These are phyloP conservation scores for Archegozetes longisetosus DNA, from an alignment of 1,140 invertebrate species.

Conservation along the genomic window DNA sequence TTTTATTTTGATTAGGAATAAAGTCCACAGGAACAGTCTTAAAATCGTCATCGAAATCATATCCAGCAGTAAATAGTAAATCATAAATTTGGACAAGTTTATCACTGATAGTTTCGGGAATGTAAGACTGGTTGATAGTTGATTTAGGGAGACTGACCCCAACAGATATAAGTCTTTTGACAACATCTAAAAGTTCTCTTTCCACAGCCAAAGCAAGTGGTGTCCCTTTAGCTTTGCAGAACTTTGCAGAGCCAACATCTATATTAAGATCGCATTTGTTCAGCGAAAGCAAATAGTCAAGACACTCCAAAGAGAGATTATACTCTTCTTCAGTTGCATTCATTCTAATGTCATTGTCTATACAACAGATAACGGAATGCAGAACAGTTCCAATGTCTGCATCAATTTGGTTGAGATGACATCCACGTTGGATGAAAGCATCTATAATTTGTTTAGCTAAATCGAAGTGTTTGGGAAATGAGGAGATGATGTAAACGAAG, in stretches of 20 bases:
- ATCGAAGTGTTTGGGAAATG: background rate
- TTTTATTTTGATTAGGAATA: too few relatives aligned
- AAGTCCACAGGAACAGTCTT: too few relatives aligned
- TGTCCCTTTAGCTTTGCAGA: background rate
- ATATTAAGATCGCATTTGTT: background rate
- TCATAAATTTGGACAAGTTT: background rate
- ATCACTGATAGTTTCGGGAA: background rate
- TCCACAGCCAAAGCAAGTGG: background rate
- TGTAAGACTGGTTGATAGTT: too few relatives aligned
- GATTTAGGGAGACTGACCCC: background rate
- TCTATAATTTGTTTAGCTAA: background rate
- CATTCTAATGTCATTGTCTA: background rate
- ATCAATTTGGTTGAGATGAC: background rate
- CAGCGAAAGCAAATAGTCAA: background rate
- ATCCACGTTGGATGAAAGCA: background rate
- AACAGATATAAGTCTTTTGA: background rate
- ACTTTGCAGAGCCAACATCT: background rate
- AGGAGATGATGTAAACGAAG: background rate
- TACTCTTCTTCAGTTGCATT: background rate
- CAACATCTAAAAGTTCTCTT: background rate
- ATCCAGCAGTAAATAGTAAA: background rate
- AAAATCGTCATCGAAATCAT: background rate
- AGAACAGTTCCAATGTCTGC: background rate
- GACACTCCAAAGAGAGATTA: background rate
- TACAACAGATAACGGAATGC: background rate